These are phyloP conservation scores for Todus mexicanus DNA, from an alignment of 2,797 vertebrate species.

Conservation along the genomic window DNA sequence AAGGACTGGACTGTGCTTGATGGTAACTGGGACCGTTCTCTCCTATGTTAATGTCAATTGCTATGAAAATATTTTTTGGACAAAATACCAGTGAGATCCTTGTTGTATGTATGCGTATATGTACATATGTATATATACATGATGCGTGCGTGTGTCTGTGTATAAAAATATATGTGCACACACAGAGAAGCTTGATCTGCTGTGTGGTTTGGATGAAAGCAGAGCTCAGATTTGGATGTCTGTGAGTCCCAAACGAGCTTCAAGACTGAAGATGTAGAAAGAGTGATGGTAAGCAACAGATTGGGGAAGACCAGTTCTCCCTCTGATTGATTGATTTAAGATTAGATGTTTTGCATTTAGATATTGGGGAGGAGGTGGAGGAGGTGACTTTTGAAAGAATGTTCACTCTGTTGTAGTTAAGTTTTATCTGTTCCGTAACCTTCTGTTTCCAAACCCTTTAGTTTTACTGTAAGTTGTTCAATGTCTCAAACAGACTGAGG, in stretches of 20 bases:
- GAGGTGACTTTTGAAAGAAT: background rate
- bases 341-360: background rate
- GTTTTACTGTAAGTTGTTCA: background rate
- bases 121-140: background rate
- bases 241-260: background rate
- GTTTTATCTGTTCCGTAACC: background rate
- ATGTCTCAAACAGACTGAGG: background rate
- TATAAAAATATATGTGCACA: background rate
- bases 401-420: background rate
- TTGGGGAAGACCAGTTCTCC: background rate
- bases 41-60: background rate
- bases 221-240: background rate
- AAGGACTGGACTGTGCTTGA: background rate
- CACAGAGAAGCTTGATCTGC: background rate
- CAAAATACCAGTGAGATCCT: background rate
- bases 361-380: accelerated
- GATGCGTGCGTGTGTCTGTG: background rate
- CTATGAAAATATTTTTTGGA: background rate
- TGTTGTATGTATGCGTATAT: background rate
- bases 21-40: background rate
- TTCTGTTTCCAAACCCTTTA: background rate
- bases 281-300: background rate
- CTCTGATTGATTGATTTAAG: background rate
- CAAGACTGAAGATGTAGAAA: background rate
- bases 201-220: background rate